Percentiles rank a stretch among this genome's conserved stretches.
These are phyloP conservation scores for Polypterus senegalus DNA, from an alignment of 2,113 vertebrate species.

Conservation along the genomic window DNA sequence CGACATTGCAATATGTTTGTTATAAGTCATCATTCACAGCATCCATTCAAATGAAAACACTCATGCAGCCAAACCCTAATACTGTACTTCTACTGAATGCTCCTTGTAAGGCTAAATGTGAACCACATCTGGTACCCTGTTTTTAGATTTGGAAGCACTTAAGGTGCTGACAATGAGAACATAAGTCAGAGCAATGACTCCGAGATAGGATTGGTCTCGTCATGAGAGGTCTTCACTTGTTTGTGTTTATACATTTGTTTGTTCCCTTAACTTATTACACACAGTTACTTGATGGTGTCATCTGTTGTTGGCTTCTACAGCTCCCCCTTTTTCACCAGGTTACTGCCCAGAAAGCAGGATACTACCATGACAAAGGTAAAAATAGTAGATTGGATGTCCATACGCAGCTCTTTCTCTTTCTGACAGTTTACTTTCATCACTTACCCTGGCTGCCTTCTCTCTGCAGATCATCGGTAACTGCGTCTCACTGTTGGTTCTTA, in stretches of 20 bases:
- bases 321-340: conserved; percentile 69
- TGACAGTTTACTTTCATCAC: neutral
- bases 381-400: too few species aligned
- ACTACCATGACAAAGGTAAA: conserved; percentile 86
- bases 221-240: neutral
- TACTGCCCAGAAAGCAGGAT: conserved; percentile 67
- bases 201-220: too few species aligned
- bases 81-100: too few species aligned
- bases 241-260: neutral
- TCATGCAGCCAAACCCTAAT: too few species aligned
- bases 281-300: conserved; percentile 85
- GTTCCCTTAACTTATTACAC: conserved; percentile 25
- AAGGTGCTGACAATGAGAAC: too few species aligned
- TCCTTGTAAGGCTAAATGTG: too few species aligned
- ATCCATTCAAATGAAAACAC: too few species aligned
- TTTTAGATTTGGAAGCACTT: neutral
- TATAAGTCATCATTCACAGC: too few species aligned
- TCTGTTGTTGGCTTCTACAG: conserved; percentile 92
- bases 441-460: conserved; percentile 3
- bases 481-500: conserved; percentile 83
- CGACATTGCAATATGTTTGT: too few species aligned
- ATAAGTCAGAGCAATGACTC: too few species aligned
- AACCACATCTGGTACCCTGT: neutral
- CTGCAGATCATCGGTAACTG: conserved; percentile 90
- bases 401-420: too few species aligned